Percentiles rank a stretch among this genome's conserved stretches.
Conservation (phyloP, 2,888 invertebrate genomes). For the Polyommatus icarus region DNA sequence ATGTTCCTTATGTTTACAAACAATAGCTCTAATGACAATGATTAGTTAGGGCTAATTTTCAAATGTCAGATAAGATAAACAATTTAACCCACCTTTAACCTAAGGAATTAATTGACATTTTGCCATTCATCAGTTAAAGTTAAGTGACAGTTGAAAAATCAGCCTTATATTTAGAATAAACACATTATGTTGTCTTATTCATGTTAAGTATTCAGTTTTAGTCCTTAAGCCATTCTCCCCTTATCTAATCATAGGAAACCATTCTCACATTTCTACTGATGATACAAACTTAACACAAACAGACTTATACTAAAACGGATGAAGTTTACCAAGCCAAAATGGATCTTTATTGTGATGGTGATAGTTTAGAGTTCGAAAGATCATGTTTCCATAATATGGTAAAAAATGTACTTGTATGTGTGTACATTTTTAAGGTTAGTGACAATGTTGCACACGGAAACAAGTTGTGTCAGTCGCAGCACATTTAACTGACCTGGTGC, state of each 20-base stretch:
- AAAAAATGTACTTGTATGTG: constrained; percentile 34
- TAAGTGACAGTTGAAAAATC: too few relatives aligned
- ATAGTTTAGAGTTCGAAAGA: constrained; percentile 16
- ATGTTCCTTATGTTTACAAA: too few relatives aligned
- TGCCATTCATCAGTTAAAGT: too few relatives aligned
- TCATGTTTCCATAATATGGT: background rate
- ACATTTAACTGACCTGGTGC: constrained; percentile 79
- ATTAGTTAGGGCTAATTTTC: background rate
- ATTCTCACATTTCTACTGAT: background rate
- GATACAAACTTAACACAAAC: constrained; percentile 5
- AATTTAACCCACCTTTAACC: too few relatives aligned
- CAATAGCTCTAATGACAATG: background rate
- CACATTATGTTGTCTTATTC: too few relatives aligned
- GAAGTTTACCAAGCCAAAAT: constrained; percentile 23
- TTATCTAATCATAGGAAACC: background rate
- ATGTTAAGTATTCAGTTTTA: too few relatives aligned
- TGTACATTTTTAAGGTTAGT: constrained; percentile 63
- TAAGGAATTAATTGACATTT: too few relatives aligned
- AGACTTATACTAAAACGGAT: background rate
- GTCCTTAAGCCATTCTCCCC: too few relatives aligned
- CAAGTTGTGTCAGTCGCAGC: constrained; percentile 69
- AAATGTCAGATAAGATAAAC: too few relatives aligned
- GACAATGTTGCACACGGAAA: constrained; percentile 76
- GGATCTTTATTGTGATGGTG: constrained; percentile 35
- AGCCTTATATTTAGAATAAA: too few relatives aligned